Evolutionary conservation across 2,113 vertebrate genomes (phyloP), one percentile per base, ranked within the genome.

Genomic region (Paradoxurus hermaphroditus): DNA sequence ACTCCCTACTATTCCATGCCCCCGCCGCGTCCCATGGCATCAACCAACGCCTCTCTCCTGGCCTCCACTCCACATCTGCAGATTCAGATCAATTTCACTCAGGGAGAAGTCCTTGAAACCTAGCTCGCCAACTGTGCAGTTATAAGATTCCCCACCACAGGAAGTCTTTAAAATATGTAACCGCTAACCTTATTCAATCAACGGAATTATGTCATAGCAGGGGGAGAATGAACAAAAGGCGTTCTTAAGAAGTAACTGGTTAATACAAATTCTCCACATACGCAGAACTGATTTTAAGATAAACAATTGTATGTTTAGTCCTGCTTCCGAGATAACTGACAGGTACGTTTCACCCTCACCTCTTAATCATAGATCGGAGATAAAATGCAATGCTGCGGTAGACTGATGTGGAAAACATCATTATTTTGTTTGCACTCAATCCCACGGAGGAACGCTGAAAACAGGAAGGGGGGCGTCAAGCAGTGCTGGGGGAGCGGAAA

Each of bases 331-430:
- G 51, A 46, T 19, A 2, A 51, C 0, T 4, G 4, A 7, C 19
- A 65, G 29, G 11, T 36, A 36, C 36, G 23, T 67, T 5, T 39
- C 15, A 77, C 8, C 21, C 7, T 8, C 29, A 1, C 56, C 83
- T 73, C 46, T 10, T 8, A 11, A 11, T 46, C 31, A 31, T 0
- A 67, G 25, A 41, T 62, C 8, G 39, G 59, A 51, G 59, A 63
- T 34, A n/a, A 31, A 5, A 7, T 15, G 29, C 16, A 13, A 15
- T 1, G 1, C 1, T 18, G 11, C 2, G 12, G 10, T 5, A 3
- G 34, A 23, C 1, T 4, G 23, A 19, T 6, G 6, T 34, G 72
- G 41, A n/a, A 51, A 41, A 4, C 8, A 25, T 16, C 14, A 25
- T 23, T 1, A 31, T 65, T 67, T n/a, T 14, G 44, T 16, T 56